These are phyloP conservation scores for Drosophila pseudoobscura DNA, from an alignment of 1,140 invertebrate species.

Conservation along the genomic window DNA sequence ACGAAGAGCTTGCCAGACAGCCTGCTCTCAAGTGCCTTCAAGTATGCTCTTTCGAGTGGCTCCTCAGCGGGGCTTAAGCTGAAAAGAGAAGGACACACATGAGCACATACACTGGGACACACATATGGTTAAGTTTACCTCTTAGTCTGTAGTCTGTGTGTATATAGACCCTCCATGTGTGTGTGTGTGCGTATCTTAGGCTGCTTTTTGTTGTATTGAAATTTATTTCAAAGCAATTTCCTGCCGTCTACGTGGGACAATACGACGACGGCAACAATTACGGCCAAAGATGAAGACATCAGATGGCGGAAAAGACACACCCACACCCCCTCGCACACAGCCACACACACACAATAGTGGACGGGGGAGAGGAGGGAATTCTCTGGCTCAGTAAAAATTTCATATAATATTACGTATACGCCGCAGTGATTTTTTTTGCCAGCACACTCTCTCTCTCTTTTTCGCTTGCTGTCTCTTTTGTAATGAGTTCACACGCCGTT, in stretches of 20 bases:
- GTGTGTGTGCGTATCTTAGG: constrained; percentile 54
- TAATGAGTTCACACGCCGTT: constrained; percentile 79
- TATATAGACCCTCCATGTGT: background rate
- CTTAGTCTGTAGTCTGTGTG: constrained; percentile 6
- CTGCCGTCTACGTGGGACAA: constrained; percentile 73
- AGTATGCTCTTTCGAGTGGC: constrained; percentile 69
- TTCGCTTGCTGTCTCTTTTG: constrained; percentile 45
- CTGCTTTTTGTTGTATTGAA: constrained; percentile 78
- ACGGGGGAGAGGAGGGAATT: constrained; percentile 11
- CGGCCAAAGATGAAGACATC: constrained; percentile 78
- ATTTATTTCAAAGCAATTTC: constrained; percentile 82
- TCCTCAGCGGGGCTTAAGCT: constrained; percentile 64
- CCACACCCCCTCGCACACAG: constrained; percentile 10
- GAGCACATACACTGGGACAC: constrained; percentile 7
- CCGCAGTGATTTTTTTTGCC: constrained; percentile 63
- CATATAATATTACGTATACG: constrained; percentile 75
- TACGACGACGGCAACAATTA: constrained; percentile 72
- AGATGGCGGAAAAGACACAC: constrained; percentile 47
- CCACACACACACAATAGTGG: background rate
- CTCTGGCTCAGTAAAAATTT: constrained; percentile 52
- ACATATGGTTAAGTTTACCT: constrained; percentile 56
- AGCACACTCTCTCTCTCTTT: background rate
- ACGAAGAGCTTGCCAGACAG: constrained; percentile 34
- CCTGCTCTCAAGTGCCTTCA: constrained; percentile 54
- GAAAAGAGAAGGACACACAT: constrained; percentile 42